Conservation (phyloP, 2,888 invertebrate genomes). For the Cremastobaeus sp. region DNA sequence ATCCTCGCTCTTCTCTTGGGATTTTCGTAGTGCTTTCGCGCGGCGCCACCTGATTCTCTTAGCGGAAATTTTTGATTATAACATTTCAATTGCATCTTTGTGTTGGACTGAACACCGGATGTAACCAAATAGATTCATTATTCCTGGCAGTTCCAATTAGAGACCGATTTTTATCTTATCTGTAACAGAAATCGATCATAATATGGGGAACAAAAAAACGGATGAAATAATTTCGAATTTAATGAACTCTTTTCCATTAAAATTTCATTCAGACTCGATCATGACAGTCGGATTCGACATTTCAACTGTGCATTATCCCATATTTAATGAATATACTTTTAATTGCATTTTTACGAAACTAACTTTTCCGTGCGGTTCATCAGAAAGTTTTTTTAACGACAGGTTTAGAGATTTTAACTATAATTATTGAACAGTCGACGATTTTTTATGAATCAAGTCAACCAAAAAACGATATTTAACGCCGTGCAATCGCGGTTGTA, state of each 20-base stretch:
- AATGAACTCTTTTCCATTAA: constrained; percentile 24
- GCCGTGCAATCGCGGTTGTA: too few relatives aligned
- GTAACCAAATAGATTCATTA: constrained; percentile 45
- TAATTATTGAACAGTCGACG: too few relatives aligned
- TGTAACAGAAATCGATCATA: constrained; percentile 23
- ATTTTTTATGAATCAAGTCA: too few relatives aligned
- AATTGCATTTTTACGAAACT: constrained; percentile 28
- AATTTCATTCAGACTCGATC: constrained; percentile 9
- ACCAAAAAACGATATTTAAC: too few relatives aligned
- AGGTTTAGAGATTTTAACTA: too few relatives aligned
- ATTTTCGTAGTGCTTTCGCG: constrained; percentile 67
- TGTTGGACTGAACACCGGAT: constrained; percentile 30
- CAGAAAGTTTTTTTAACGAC: neutral
- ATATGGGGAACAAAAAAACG: neutral
- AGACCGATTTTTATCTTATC: constrained; percentile 43
- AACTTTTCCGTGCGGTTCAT: neutral
- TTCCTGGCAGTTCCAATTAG: constrained; percentile 15
- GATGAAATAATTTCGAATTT: constrained; percentile 6
- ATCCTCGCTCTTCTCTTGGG: constrained; percentile 71
- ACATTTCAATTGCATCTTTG: constrained; percentile 45
- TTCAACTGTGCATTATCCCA: constrained; percentile 2
- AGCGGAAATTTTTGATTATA: constrained; percentile 50
- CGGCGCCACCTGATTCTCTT: constrained; percentile 60
- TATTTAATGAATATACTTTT: constrained; percentile 37
- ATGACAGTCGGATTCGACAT: constrained; percentile 12